Evolutionary conservation across 1,140 invertebrate species (phyloP), one percentile per base, ranked within the genome.

Genomic region (Trichomalopsis sarcophagae): DNA sequence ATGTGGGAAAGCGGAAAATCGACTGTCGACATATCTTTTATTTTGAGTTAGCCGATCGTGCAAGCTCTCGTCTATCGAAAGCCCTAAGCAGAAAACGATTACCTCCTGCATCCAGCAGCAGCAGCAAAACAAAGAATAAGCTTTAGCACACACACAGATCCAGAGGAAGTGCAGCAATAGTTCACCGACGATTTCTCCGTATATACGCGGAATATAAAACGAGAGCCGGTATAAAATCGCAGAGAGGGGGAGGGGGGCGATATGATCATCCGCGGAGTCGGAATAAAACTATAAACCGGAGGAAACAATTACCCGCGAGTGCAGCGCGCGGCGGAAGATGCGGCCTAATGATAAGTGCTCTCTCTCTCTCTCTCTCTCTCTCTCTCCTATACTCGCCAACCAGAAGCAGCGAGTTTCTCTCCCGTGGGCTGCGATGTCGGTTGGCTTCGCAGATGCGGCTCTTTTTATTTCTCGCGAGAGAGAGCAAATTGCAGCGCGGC

Each of bases 271-370:
- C 80, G 86, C 79, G 17, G 84, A 89, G 87, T 88, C 80, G 87
- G 89, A 91, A 91, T 91, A 91, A 91, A 90, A 91, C 90, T 91
- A 91, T 90, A 91, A 89, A 91, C 89, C 90, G 84, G 84, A 91
- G 91, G 90, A 91, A 91, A 91, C 90, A 91, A 91, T 91, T 91
- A 91, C 91, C 88, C 87, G 83, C 40, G 27, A 27, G 55, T 62
- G 17, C 27, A 2, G 27, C 68, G 68, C 68, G 27, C 68, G 11
- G 85, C 86, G 78, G 86, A 89, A 90, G 90, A 91, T 91, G 88
- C 87, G 85, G 88, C 87, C 78, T 90, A 91, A 91, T 90, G 90
- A 91, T 91, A 91, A 91, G 90, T 90, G 88, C 76, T 50, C 68
- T 11, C 17, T 14, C 68, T 71, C 27, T 27, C 27, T 27, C 27